Percentiles rank a stretch among this genome's conserved stretches.
Conservation (phyloP, 2,888 invertebrate species). For the Tenthredo mesomela region DNA sequence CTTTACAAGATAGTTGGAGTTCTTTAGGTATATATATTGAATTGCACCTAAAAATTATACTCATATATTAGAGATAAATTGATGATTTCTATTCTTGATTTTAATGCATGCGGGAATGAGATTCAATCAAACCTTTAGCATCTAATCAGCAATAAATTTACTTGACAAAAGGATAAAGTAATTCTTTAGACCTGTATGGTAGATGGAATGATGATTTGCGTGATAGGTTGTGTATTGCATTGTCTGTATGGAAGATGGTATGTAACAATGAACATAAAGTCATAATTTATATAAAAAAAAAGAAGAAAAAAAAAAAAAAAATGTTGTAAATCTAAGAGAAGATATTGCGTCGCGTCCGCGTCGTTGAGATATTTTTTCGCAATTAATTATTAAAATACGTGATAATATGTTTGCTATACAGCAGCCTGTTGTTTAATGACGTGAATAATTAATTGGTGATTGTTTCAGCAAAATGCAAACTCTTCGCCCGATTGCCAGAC, state of each 20-base stretch:
- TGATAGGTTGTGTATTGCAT: slow-evolving; percentile 1
- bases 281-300: background rate
- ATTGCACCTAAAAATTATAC: background rate
- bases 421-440: background rate
- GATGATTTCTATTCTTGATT: background rate
- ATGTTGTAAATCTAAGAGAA: background rate
- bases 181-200: background rate
- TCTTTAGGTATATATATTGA: background rate
- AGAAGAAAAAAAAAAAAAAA: background rate
- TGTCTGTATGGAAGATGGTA: background rate
- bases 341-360: background rate
- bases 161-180: background rate
- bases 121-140: background rate
- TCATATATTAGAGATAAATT: background rate
- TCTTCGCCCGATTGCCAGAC: slow-evolving; percentile 24
- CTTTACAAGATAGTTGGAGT: background rate
- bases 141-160: background rate
- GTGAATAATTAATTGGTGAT: slow-evolving; percentile 17
- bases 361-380: background rate
- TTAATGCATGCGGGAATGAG: background rate
- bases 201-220: background rate
- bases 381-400: background rate
- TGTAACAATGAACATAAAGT: background rate
- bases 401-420: background rate
- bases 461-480: slow-evolving; percentile 1